Percentiles rank a stretch among this genome's conserved stretches.
These are phyloP conservation scores for Mesaphorura yosii DNA, from an alignment of 1,140 invertebrate species.

Conservation along the genomic window DNA sequence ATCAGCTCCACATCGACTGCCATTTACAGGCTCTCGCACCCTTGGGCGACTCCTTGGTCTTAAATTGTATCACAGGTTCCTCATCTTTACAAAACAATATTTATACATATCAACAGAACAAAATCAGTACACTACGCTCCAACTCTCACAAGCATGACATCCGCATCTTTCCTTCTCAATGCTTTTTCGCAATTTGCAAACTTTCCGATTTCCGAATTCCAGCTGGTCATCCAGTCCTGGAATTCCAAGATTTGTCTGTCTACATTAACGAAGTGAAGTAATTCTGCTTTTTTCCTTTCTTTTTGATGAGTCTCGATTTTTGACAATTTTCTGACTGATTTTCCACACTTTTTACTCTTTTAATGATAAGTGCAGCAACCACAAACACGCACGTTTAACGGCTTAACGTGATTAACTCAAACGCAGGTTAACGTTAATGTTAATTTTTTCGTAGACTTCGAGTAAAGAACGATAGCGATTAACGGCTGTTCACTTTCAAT, in stretches of 20 bases:
- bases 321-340: too few species aligned
- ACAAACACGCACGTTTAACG: slow-evolving; percentile 27
- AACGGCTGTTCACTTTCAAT: too few species aligned
- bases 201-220: not conserved
- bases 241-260: not conserved
- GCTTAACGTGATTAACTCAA: too few species aligned
- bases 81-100: slow-evolving; percentile 31
- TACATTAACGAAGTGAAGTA: not conserved
- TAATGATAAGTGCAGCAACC: slow-evolving; percentile 16
- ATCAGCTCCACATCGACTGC: slow-evolving; percentile 32
- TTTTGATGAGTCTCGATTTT: too few species aligned
- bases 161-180: not conserved
- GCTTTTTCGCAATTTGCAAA: not conserved
- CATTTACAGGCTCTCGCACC: slow-evolving; percentile 27
- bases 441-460: too few species aligned
- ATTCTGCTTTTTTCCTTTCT: too few species aligned
- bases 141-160: slow-evolving; percentile 24
- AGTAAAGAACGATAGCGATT: too few species aligned
- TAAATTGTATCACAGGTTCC: slow-evolving; percentile 31
- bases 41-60: slow-evolving; percentile 31
- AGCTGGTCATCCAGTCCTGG: too few species aligned
- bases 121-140: slow-evolving; percentile 20
- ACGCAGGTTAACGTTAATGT: too few species aligned
- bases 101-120: slow-evolving; percentile 18
- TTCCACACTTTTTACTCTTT: too few species aligned